Conservation (phyloP, 2,888 invertebrate species). For the Priocnemis perturbator region DNA sequence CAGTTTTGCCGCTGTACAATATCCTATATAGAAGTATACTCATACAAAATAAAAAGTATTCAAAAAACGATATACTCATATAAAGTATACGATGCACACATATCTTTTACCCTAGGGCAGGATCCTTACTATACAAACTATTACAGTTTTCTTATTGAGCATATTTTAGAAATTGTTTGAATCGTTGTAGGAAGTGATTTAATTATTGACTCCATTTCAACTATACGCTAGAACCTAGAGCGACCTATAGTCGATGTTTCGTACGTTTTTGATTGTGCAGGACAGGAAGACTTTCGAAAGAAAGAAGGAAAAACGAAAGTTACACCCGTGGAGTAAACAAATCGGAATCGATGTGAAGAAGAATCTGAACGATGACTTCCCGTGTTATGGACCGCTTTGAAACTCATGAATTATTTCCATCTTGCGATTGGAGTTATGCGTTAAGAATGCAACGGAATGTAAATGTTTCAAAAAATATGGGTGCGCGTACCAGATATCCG, state of each 20-base stretch:
- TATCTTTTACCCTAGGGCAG: conserved; percentile 65
- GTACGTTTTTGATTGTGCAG: conserved; percentile 38
- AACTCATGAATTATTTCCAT: no score
- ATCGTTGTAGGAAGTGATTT: conserved; percentile 72
- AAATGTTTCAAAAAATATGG: conserved; percentile 55
- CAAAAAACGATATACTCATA: conserved; percentile 66
- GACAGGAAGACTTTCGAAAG: conserved; percentile 50
- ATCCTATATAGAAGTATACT: conserved; percentile 66
- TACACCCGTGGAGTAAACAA: conserved; percentile 3
- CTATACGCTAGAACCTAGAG: conserved; percentile 66
- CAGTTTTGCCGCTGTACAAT: conserved; percentile 47
- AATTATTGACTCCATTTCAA: conserved; percentile 69
- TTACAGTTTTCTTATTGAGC: conserved; percentile 70
- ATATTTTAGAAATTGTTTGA: conserved; percentile 73
- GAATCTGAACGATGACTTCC: background rate
- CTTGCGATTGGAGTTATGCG: no score
- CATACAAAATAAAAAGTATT: conserved; percentile 68
- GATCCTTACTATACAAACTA: conserved; percentile 70
- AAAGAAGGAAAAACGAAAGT: conserved; percentile 37
- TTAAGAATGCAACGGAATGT: conserved; percentile 15
- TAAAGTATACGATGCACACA: conserved; percentile 66
- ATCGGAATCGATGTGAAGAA: background rate
- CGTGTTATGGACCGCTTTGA: background rate
- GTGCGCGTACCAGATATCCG: conserved; percentile 54
- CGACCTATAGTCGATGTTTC: conserved; percentile 14